Percentiles rank a stretch among this genome's conserved stretches.
Conservation (phyloP, 2,888 invertebrate species). For the Nomada flava region DNA sequence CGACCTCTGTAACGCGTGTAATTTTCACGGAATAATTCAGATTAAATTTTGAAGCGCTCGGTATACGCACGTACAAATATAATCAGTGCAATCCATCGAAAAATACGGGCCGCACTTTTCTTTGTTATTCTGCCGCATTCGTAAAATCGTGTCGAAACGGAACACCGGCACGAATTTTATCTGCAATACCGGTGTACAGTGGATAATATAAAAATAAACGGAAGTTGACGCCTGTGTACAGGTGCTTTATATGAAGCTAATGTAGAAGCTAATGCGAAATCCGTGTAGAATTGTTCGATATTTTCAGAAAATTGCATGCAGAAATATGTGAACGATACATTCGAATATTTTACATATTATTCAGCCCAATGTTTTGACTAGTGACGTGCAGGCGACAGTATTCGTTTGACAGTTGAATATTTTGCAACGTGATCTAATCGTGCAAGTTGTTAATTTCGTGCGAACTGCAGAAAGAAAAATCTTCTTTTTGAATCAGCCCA, state of each 20-base stretch:
- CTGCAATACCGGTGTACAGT: background rate
- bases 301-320: no score
- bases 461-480: no score
- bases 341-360: no score
- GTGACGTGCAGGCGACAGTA: no score
- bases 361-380: no score
- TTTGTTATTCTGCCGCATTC: constrained; percentile 22
- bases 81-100: constrained; percentile 48
- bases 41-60: constrained; percentile 55
- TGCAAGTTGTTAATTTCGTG: no score
- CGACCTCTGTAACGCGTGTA: constrained; percentile 61
- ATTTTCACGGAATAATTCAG: constrained; percentile 66
- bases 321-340: no score
- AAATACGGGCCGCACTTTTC: constrained; percentile 44
- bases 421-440: no score
- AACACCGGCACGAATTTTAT: no score
- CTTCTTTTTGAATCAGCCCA: no score
- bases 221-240: no score
- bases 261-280: background rate
- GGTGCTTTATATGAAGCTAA: background rate
- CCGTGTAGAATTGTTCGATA: background rate
- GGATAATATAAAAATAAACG: background rate
- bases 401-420: no score
- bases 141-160: constrained; percentile 24
- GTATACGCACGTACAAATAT: constrained; percentile 52